phyloP scores from a whole-genome alignment of 2,888 invertebrate genomes.

The Catocala fraxini region DNA sequence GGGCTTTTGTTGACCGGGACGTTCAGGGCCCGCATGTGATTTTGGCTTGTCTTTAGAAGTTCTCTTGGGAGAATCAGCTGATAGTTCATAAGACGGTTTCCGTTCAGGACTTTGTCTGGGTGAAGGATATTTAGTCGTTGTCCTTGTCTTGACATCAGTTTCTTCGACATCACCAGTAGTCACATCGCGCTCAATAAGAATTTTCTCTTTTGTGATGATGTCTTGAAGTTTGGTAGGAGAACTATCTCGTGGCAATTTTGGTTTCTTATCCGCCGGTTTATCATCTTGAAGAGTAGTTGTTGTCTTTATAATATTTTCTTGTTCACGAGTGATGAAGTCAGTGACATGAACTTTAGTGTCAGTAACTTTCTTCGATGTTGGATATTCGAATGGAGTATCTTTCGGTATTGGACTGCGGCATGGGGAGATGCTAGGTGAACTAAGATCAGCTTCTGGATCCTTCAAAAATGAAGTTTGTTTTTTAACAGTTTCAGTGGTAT shows the following conservation, averaged over 20 bases:
- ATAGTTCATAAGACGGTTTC: constrained; percentile 18
- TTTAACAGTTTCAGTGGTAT: constrained; percentile 54
- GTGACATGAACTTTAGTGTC: constrained; percentile 50
- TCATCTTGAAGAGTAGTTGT: constrained; percentile 23
- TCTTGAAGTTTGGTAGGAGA: constrained; percentile 69
- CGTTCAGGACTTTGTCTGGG: constrained; percentile 44
- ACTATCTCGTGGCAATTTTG: constrained; percentile 49
- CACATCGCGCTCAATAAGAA: constrained; percentile 12
- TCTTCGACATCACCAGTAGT: constrained; percentile 27
- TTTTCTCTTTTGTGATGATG: constrained; percentile 50
- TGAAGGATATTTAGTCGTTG: constrained; percentile 25
- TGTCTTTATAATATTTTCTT: constrained; percentile 54
- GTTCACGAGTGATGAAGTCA: constrained; percentile 63
- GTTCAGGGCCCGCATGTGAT: constrained; percentile 17
- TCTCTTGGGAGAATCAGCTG: constrained; percentile 1
- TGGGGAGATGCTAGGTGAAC: constrained; percentile 70
- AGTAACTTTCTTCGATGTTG: constrained; percentile 40
- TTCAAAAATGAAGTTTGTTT: constrained; percentile 38
- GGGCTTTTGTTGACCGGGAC: not conserved
- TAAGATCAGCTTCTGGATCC: constrained; percentile 54
- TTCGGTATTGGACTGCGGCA: constrained; percentile 64
- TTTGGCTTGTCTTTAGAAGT: constrained; percentile 12
- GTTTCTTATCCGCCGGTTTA: constrained; percentile 30
- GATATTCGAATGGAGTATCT: constrained; percentile 54
- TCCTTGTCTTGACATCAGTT: constrained; percentile 21